phyloP scores from a whole-genome alignment of 2,888 invertebrate genomes.

The Atethmia centrago region DNA sequence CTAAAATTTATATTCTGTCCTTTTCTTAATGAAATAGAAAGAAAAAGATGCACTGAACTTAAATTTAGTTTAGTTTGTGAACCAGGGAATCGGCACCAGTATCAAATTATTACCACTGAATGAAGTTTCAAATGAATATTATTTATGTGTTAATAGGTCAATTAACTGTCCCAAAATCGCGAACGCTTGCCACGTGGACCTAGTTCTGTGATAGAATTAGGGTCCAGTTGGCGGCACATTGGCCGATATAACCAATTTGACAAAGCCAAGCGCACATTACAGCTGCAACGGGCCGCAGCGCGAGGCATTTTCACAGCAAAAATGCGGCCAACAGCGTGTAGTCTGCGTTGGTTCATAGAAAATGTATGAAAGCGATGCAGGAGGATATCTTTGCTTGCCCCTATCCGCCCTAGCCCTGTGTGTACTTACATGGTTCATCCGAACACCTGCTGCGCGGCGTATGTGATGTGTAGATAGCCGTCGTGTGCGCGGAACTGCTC shows the following conservation, averaged over 20 bases:
- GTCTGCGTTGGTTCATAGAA: not conserved
- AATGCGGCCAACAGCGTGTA: not conserved
- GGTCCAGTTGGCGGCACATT: not conserved
- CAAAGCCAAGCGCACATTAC: not conserved
- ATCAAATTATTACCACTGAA: not conserved
- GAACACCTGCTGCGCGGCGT: constrained; percentile 95
- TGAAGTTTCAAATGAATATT: constrained; percentile 2
- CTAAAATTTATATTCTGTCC: no score
- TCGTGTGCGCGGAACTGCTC: constrained; percentile 94
- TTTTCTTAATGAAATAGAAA: no score
- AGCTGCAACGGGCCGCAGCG: not conserved
- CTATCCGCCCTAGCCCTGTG: not conserved
- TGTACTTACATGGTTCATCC: constrained; percentile 78
- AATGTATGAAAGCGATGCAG: not conserved
- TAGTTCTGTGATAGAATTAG: constrained; percentile 5
- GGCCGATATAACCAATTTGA: not conserved
- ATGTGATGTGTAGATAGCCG: constrained; percentile 96
- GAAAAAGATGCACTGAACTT: no score
- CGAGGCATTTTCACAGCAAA: not conserved
- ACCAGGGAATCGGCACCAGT: no score
- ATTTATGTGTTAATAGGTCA: not conserved
- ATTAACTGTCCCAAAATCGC: constrained; percentile 10
- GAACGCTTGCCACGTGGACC: constrained; percentile 23
- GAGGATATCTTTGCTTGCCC: no score
- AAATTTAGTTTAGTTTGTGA: no score